Percentiles rank a stretch among this genome's conserved stretches.
Evolutionary conservation across 2,113 vertebrate genomes (phyloP).

Genomic region (Mixornis gularis): DNA sequence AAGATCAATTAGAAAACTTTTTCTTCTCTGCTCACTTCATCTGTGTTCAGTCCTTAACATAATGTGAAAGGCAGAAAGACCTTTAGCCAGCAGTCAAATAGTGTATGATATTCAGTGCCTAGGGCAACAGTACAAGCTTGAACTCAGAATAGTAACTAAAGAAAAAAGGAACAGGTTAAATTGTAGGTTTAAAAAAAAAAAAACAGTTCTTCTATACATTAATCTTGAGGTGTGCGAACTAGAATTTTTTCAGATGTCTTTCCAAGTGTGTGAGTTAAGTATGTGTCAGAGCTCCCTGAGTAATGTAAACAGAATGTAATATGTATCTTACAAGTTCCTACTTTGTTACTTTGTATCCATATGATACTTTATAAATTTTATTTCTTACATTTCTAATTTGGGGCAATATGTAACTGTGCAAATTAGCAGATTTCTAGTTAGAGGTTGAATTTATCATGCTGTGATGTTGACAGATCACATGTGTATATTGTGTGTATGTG

Average conservation of each 20-base stretch:
- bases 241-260: not conserved
- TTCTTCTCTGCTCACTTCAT: not conserved
- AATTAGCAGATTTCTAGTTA: not conserved
- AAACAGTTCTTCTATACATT: not conserved
- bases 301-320: not conserved
- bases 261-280: not conserved
- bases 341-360: not conserved
- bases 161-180: not conserved
- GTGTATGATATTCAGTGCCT: not conserved
- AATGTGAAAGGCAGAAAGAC: not conserved
- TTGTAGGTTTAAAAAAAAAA: not conserved
- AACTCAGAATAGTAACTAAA: not conserved
- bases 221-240: not conserved
- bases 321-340: not conserved
- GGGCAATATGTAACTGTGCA: not conserved
- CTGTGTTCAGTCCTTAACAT: not conserved
- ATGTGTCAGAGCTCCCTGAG: not conserved
- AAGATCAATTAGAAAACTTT: not conserved
- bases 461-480: not conserved
- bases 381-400: not conserved
- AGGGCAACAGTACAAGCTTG: not conserved
- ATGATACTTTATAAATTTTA: not conserved
- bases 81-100: not conserved
- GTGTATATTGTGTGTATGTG: accelerated
- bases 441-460: not conserved